A percentile compares a stretch with the other conserved stretches of the same genome.
Conservation (phyloP, 2,888 invertebrate species). For the Leucania comma region DNA sequence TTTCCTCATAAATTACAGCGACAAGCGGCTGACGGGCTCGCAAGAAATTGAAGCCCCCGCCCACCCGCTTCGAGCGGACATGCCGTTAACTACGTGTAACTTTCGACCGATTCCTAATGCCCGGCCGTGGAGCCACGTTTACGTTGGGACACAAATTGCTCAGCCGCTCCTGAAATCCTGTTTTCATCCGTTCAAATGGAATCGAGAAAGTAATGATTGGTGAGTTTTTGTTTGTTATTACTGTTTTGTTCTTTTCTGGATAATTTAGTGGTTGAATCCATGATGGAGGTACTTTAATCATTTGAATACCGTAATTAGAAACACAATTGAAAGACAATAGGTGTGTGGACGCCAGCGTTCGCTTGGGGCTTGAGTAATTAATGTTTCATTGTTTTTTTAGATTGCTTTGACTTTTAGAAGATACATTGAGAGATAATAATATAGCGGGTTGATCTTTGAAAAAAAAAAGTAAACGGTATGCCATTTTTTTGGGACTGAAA, state of each 20-base stretch:
- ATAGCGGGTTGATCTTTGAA: too few species aligned
- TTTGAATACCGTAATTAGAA: too few species aligned
- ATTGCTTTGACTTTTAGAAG: background rate
- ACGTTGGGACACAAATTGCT: slow-evolving; percentile 42
- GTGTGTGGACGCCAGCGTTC: too few species aligned
- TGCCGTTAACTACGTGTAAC: slow-evolving; percentile 74
- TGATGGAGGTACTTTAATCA: background rate
- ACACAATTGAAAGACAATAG: too few species aligned
- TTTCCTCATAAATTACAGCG: slow-evolving; percentile 50
- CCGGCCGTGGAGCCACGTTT: slow-evolving; percentile 30
- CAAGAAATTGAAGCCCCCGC: slow-evolving; percentile 79
- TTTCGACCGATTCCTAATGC: slow-evolving; percentile 66
- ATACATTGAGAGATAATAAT: background rate
- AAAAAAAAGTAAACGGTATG: too few species aligned
- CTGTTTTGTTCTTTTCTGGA: background rate
- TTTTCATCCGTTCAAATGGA: slow-evolving; percentile 13
- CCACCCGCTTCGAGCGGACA: slow-evolving; percentile 73
- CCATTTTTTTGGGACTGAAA: too few species aligned
- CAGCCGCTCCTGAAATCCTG: background rate
- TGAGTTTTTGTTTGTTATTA: background rate
- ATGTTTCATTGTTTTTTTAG: background rate
- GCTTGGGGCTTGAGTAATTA: too few species aligned
- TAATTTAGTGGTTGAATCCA: background rate
- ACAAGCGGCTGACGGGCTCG: slow-evolving; percentile 62
- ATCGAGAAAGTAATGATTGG: background rate